phyloP scores from a whole-genome alignment of 2,888 invertebrate species.

The Ophioninae sp. region DNA sequence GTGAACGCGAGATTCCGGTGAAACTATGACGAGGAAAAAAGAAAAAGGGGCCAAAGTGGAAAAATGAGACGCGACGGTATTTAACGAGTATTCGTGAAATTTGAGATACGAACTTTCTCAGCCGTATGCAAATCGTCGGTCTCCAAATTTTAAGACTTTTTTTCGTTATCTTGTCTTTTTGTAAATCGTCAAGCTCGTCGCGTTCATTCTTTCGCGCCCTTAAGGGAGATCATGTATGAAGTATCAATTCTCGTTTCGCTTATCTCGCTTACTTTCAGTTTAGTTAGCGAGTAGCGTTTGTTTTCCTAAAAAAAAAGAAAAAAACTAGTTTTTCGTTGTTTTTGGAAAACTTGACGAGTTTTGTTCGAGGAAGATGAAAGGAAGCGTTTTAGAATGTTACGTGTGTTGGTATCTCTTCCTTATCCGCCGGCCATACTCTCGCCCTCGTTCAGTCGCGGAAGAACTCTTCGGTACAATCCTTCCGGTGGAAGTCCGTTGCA shows the following conservation, averaged over 20 bases:
- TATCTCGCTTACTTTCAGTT: neutral
- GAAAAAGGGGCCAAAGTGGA: neutral
- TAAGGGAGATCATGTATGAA: neutral
- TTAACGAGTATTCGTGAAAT: neutral
- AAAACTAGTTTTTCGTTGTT: neutral
- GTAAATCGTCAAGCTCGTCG: too few species aligned
- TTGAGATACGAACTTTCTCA: neutral
- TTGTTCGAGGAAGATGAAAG: neutral
- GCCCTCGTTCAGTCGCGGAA: slow-evolving; percentile 5
- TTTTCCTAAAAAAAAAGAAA: neutral
- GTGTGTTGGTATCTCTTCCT: neutral
- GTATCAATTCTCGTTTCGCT: slow-evolving; percentile 2
- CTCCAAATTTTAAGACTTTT: slow-evolving; percentile 39
- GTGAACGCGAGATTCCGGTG: slow-evolving; percentile 42
- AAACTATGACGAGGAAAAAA: slow-evolving; percentile 27
- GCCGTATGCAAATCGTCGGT: slow-evolving; percentile 15
- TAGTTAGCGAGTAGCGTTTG: neutral
- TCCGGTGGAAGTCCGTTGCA: neutral
- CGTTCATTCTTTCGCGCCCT: slow-evolving; percentile 1
- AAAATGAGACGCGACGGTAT: neutral
- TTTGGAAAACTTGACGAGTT: slow-evolving; percentile 6
- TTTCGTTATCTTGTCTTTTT: neutral
- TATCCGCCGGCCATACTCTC: neutral
- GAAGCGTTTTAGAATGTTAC: neutral
- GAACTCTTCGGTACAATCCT: neutral